These are phyloP conservation scores for Burhinus bistriatus DNA, from an alignment of 2,113 vertebrate species.

Conservation along the genomic window DNA sequence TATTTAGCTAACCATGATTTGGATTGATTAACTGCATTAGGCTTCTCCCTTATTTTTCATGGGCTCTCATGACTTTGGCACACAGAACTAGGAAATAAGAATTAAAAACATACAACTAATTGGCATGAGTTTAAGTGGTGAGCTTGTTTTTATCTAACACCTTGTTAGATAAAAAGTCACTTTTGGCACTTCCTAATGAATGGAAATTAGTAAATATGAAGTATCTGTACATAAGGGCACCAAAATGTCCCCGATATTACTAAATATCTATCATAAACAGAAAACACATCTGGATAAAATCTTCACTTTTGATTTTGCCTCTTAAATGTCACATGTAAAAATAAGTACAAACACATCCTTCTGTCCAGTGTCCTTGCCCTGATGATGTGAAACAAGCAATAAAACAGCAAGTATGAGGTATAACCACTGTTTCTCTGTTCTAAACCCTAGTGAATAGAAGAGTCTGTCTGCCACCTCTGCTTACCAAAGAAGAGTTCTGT, in stretches of 20 bases:
- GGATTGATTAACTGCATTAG: neutral
- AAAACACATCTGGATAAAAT: constrained; percentile 34
- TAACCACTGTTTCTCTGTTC: neutral
- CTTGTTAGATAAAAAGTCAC: neutral
- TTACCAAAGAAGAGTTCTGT: neutral
- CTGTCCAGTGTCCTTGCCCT: neutral
- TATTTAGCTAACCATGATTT: neutral
- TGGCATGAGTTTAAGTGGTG: constrained; percentile 16
- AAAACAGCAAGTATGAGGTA: neutral
- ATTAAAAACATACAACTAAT: neutral
- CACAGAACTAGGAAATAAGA: neutral
- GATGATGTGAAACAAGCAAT: neutral
- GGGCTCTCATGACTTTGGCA: constrained; percentile 24
- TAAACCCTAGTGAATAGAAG: neutral
- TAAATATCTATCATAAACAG: neutral
- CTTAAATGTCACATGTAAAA: neutral
- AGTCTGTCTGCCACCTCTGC: neutral
- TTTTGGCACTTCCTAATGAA: neutral
- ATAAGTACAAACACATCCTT: neutral
- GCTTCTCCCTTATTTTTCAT: neutral
- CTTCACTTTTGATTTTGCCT: neutral
- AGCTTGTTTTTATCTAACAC: neutral
- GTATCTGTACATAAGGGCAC: neutral
- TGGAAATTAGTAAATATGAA: neutral
- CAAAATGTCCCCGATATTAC: neutral